A percentile compares a stretch with the other conserved stretches of the same genome.
phyloP scores from a whole-genome alignment of 2,113 vertebrate genomes.

The Hipposideros armiger region DNA sequence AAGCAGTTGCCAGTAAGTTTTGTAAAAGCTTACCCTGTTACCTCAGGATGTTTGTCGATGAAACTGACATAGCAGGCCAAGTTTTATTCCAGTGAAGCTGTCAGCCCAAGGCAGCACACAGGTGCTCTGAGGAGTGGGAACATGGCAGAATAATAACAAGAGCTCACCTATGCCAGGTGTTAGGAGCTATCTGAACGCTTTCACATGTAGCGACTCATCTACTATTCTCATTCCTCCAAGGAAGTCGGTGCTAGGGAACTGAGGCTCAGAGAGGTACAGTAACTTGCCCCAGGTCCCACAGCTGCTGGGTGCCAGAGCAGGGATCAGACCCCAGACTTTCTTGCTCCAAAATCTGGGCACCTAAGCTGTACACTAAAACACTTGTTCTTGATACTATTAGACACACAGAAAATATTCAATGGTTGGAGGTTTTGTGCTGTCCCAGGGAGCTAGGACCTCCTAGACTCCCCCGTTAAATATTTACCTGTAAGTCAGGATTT shows the following conservation, averaged over 20 bases:
- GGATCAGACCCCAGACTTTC: background rate
- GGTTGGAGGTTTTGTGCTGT: no score
- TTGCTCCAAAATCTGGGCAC: background rate
- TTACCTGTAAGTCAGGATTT: background rate
- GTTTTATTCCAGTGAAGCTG: accelerated
- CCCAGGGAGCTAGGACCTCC: no score
- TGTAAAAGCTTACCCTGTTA: background rate
- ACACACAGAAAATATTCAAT: no score
- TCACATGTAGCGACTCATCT: background rate
- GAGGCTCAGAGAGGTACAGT: background rate
- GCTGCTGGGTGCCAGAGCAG: background rate
- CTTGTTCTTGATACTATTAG: no score
- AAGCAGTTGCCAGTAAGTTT: background rate
- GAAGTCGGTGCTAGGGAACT: accelerated
- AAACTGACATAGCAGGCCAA: accelerated
- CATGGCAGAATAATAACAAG: background rate
- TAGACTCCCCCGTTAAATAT: background rate
- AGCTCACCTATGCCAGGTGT: background rate
- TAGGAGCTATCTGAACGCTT: background rate
- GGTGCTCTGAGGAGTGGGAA: background rate
- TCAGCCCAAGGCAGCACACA: background rate
- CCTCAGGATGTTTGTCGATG: background rate
- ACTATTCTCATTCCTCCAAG: accelerated
- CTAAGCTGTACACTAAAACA: background rate
- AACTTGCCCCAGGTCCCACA: background rate